Evolutionary conservation across 2,113 vertebrate genomes (phyloP), one percentile per base, ranked within the genome.

Genomic region (Tachycineta bicolor): DNA sequence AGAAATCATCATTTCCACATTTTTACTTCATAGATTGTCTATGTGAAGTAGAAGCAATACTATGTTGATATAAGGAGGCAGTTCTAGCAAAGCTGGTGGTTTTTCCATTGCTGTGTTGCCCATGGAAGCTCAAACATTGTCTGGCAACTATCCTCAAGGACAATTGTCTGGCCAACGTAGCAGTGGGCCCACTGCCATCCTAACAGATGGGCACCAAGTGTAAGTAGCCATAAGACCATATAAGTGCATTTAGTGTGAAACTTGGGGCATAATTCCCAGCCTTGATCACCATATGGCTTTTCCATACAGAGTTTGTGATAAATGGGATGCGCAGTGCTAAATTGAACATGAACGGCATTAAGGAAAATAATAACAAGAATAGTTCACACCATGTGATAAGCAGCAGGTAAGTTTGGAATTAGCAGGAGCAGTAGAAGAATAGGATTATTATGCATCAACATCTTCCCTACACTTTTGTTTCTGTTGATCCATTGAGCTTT

Each of bases 151-250:
- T 94, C 68, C 95, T 84, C 84, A 93, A 74, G 94, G 95, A 87
- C 62, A 82, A 84, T 5, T 81, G 83, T 90, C 94, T 96, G 94
- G 91, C 93, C 84, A 97, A 68, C 83, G 78, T 76, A 63, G 58
- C 95, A 97, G 73, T 68, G 95, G 96, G 96, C 90, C 89, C 78
- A 83, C 88, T 96, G 94, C 95, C 96, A 97, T 93, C 94, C 89
- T 63, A 90, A 97, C 97, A 98, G 97, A 98, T 98, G 97, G 97
- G 90, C 90, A 94, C 79, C 94, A 97, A 94, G 92, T 50, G n/a
- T 77, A 97, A 97, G 92, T 95, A 95, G 96, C 97, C 97, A 95
- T 96, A 96, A 97, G 95, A 91, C 88, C 87, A 74, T 95, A 96
- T 97, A 97, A 96, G 94, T 97, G 94, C 95, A 96, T 89, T 93